These are phyloP conservation scores for Atlantisia rogersi DNA, from an alignment of 2,113 vertebrate species.

Conservation along the genomic window DNA sequence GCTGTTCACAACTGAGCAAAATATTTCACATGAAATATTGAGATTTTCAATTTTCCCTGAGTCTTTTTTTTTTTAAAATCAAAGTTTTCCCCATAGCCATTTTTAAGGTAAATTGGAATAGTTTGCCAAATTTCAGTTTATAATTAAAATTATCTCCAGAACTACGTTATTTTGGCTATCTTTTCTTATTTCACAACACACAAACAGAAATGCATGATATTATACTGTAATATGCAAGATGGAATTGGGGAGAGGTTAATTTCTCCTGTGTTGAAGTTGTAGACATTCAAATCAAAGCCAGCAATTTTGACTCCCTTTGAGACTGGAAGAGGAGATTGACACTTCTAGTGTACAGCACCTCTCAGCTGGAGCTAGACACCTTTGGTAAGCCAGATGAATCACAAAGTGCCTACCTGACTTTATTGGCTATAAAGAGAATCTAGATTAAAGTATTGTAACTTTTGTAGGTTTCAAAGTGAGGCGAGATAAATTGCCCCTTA, in stretches of 20 bases:
- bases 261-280: not conserved
- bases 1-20: not conserved
- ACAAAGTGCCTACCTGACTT: not conserved
- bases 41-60: not conserved
- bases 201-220: not conserved
- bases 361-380: not conserved
- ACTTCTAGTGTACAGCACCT: not conserved
- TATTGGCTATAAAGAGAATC: not conserved
- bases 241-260: not conserved
- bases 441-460: not conserved
- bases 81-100: not conserved
- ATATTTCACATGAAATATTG: not conserved
- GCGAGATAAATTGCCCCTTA: not conserved
- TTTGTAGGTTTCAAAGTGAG: not conserved
- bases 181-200: not conserved
- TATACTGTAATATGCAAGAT: not conserved
- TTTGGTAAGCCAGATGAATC: not conserved
- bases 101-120: not conserved
- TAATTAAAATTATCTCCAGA: not conserved
- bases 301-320: not conserved
- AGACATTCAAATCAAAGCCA: not conserved
- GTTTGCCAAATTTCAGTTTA: not conserved
- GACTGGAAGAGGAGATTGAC: not conserved
- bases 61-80: not conserved
- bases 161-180: not conserved